Base-by-base conservation (phyloP, 2,797 vertebrate species). In the Brachymystax lenok region DNA sequence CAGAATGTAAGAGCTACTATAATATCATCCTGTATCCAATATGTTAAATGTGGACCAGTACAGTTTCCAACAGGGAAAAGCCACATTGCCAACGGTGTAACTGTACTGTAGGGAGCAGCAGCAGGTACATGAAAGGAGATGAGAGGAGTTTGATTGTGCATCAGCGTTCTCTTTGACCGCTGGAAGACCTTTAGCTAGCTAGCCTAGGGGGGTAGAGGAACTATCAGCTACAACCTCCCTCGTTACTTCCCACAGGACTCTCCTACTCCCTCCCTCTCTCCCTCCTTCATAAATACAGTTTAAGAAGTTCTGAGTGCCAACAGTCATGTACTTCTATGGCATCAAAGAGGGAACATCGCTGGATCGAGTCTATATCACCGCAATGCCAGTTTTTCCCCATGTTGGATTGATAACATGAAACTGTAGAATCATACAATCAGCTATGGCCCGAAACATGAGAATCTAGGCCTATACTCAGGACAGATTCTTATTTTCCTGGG, bases 281-380 rank as follows among this genome's bases (percentile, higher is more conserved):
- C 72, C 66, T 74, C 63, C 70, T 10, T 19, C 17, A 40, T 17
- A 51, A 21, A 24, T 71, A 68, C 12, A 3, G 63, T 79, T 82
- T 59, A 80, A 78, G 50, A 81, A 70, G 27, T 73, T 79, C 73
- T 77, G 79, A 72, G 69, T 71, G 10, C 8, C 79, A 69, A 40
- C 71, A 66, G 59, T 64, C 67, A 76, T 76, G 73, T 64, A 28
- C 71, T 7, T 68, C 74, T 64, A 28, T 71, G 14, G 69, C 71
- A 80, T 82, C 73, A 83, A 72, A 78, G 74, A 46, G 40, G 40
- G 40, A 46, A 46, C 40, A 46, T 46, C 0, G 10, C 40, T 56
- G 52, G 14, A 56, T 56, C 52, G 17, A 56, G 19, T 56, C 17
- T 54, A 35, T 35, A 7, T 35, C 35, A 1, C 35, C 35, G 6